phyloP scores from a whole-genome alignment of 1,140 invertebrate species.

The Hycleus cichorii region DNA sequence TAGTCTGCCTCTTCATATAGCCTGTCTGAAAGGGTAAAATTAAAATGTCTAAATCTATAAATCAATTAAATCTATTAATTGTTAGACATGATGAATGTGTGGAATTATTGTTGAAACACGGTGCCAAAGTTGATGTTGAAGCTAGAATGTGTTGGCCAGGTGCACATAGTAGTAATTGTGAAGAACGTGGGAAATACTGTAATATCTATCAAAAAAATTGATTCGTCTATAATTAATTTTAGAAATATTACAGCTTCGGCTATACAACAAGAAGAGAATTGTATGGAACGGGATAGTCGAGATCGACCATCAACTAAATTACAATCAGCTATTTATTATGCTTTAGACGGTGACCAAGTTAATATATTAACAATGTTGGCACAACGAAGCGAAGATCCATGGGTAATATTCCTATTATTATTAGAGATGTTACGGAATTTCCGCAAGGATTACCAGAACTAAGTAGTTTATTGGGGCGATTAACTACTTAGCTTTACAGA shows the following conservation, averaged over 20 bases:
- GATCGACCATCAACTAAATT: slow-evolving; percentile 50
- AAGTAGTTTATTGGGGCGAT: no score
- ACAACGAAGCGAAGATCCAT: slow-evolving; percentile 61
- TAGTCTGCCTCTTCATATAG: slow-evolving; percentile 64
- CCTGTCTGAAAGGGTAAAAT: slow-evolving; percentile 56
- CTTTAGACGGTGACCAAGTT: slow-evolving; percentile 65
- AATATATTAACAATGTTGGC: slow-evolving; percentile 55
- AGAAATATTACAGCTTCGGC: slow-evolving; percentile 17
- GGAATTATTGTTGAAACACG: slow-evolving; percentile 48
- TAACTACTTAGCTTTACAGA: no score
- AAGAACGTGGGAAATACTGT: slow-evolving; percentile 55
- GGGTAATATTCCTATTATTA: slow-evolving; percentile 42
- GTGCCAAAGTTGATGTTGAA: slow-evolving; percentile 48
- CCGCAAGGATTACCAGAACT: background rate
- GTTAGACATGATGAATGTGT: slow-evolving; percentile 49
- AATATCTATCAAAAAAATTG: slow-evolving; percentile 14
- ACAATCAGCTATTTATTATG: slow-evolving; percentile 65
- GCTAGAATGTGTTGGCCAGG: slow-evolving; percentile 61
- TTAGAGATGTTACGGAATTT: background rate
- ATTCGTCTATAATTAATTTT: no score
- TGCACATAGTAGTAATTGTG: slow-evolving; percentile 61
- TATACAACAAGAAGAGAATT: slow-evolving; percentile 38
- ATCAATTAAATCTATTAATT: slow-evolving; percentile 12
- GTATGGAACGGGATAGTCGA: slow-evolving; percentile 35
- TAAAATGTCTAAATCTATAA: background rate